Evolutionary conservation across 2,113 vertebrate genomes (phyloP).

Genomic region (Ophthalmolycus amberensis): DNA sequence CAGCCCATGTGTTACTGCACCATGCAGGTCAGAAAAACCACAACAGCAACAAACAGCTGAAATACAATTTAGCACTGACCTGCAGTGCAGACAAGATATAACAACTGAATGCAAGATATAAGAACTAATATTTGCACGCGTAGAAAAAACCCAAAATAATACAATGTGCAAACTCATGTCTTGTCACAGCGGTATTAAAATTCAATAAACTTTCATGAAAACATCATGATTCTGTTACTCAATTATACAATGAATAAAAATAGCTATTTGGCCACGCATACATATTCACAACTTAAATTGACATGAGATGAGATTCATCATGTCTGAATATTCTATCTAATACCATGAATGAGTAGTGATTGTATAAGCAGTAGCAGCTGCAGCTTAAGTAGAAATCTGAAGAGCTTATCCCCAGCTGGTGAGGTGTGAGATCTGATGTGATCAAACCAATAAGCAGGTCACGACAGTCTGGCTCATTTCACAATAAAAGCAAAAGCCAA

Average conservation of each 20-base stretch:
- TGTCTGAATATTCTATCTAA: constrained; percentile 17
- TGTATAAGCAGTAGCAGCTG: constrained; percentile 38
- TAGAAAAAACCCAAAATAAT: not conserved
- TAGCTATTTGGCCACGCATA: not conserved
- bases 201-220: not conserved
- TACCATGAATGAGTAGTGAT: constrained; percentile 21
- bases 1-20: not conserved
- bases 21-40: not conserved
- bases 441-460: constrained; percentile 58
- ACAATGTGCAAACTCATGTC: not conserved
- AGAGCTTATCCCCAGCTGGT: constrained; percentile 18
- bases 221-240: not conserved
- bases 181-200: not conserved
- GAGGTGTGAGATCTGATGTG: constrained; percentile 41
- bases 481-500: constrained; percentile 44
- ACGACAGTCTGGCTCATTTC: constrained; percentile 34
- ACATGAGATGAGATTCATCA: constrained; percentile 20
- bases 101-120: not conserved
- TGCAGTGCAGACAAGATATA: not conserved
- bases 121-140: not conserved
- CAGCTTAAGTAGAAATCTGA: constrained; percentile 22
- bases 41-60: not conserved
- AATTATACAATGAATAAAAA: constrained; percentile 18
- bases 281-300: constrained; percentile 21
- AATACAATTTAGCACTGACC: not conserved